phyloP scores from a whole-genome alignment of 2,888 invertebrate species.

The Stenodera caucasica region DNA sequence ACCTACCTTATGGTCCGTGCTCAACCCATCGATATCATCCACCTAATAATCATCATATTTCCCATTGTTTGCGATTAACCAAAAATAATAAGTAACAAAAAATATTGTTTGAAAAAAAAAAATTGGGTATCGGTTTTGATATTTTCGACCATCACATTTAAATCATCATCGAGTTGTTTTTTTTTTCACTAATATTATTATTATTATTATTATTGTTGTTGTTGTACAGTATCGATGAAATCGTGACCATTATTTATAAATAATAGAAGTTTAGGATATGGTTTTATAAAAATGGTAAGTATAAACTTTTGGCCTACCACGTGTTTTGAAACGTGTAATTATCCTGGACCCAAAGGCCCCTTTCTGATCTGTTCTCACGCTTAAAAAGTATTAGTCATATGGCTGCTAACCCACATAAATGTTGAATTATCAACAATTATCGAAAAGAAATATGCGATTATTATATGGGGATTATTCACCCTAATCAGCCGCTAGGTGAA shows the following conservation, averaged over 20 bases:
- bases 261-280: not conserved
- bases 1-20: conserved; percentile 37
- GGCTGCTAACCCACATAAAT: conserved; percentile 34
- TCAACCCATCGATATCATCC: conserved; percentile 35
- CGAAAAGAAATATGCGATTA: conserved; percentile 32
- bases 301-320: conserved; percentile 45
- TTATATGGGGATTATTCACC: not conserved
- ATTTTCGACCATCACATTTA: conserved; percentile 14
- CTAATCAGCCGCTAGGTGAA: not conserved
- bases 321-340: conserved; percentile 53
- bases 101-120: no score
- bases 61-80: conserved; percentile 43
- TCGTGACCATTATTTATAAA: conserved; percentile 13
- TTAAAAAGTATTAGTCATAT: conserved; percentile 42
- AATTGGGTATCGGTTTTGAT: no score
- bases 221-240: conserved; percentile 13
- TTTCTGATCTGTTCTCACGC: conserved; percentile 53
- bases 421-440: conserved; percentile 31
- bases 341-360: conserved; percentile 49
- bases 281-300: conserved; percentile 24
- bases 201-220: no score
- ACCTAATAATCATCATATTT: conserved; percentile 42
- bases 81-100: no score
- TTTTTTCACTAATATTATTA: no score
- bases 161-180: no score